Percentiles rank a stretch among this genome's conserved stretches.
Evolutionary conservation across 2,113 vertebrate species (phyloP).

Genomic region (Riparia riparia): DNA sequence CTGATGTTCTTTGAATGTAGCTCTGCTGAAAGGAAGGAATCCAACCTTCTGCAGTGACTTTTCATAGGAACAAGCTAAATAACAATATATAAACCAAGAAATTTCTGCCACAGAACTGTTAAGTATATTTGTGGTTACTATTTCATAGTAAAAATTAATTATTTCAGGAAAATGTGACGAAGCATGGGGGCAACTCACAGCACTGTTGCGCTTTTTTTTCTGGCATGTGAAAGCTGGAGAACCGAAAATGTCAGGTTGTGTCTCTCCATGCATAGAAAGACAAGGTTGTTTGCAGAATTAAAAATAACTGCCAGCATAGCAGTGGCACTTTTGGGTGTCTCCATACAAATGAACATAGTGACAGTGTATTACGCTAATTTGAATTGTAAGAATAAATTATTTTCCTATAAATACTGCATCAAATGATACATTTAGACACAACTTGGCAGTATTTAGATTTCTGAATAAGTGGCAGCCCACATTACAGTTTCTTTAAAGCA

Average conservation of each 20-base stretch:
- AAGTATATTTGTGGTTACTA: not conserved
- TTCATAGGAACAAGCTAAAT: not conserved
- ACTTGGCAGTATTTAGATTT: conserved; percentile 18
- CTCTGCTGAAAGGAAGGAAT: not conserved
- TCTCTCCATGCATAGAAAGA: not conserved
- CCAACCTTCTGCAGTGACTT: not conserved
- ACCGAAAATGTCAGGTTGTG: not conserved
- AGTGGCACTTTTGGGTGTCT: not conserved
- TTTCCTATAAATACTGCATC: conserved; percentile 24
- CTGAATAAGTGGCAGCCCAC: conserved; percentile 3
- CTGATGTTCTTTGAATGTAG: not conserved
- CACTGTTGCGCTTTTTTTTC: not conserved
- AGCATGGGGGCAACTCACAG: not conserved
- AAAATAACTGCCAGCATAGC: not conserved
- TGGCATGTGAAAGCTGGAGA: not conserved
- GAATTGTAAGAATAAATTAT: conserved; percentile 30
- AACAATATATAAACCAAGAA: not conserved
- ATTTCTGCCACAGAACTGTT: not conserved
- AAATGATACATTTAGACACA: not conserved
- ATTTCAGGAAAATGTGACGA: not conserved
- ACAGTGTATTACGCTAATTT: not conserved
- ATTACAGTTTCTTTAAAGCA: conserved; percentile 6
- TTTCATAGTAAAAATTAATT: not conserved
- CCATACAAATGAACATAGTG: not conserved
- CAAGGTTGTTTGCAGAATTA: not conserved